Base-by-base conservation (phyloP, 2,113 vertebrate genomes). In the Rousettus leschenaultii region DNA sequence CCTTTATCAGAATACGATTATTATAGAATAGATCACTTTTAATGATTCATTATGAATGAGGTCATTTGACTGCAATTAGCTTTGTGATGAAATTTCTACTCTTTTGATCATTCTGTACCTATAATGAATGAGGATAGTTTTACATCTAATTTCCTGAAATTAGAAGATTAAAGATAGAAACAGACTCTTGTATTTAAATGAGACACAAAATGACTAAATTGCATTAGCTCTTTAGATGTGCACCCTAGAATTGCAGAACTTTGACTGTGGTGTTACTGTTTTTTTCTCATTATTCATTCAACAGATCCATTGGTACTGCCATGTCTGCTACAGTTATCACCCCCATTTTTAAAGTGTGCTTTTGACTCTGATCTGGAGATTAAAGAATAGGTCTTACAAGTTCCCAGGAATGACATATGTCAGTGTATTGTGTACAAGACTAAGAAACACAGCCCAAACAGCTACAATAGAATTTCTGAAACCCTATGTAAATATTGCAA, bases 81-180 rank as follows among this genome's bases (percentile, higher is more conserved):
- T 98, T 94, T 97, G 93, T 97, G 97, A 98, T 97, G 95, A 98
- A 98, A 97, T 96, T 96, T 95, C 83, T 97, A 92, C 97, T 97
- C 97, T 96, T 98, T 95, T 97, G 94, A 98, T 98, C 97, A 95
- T 95, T 98, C 88, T 95, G 63, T 93, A 97, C 94, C 94, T 97
- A 77, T 97, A 97, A 96, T 95, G 95, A 97, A 97, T 96, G 97
- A 95, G 73, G 77, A 94, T 86, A 97, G 97, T 96, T 97, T 97
- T 96, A 82, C 77, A 97, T 97, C 95, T 97, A 97, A 98, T 98
- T 98, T 95, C 73, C 74, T 94, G 85, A 98, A 97, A 97, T 97
- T 97, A 97, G 93, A 97, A 97, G 89, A 96, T 97, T 97, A 96
- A 98, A 97, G 97, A 96, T 94, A 98, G 95, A 95, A 95, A 88